These are phyloP conservation scores for Adineta ricciae DNA, from an alignment of 2,888 invertebrate species.

Conservation along the genomic window DNA sequence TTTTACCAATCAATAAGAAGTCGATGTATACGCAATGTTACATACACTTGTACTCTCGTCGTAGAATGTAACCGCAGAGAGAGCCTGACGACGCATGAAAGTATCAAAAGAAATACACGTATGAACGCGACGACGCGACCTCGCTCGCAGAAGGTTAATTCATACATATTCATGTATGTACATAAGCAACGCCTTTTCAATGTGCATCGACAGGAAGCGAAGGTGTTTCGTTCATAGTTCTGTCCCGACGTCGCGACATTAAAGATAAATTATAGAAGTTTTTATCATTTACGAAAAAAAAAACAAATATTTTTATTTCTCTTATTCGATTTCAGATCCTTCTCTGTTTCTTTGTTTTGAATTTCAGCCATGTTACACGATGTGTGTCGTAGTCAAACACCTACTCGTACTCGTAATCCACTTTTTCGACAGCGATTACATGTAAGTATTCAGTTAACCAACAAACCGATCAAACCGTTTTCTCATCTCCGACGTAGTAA, in stretches of 20 bases:
- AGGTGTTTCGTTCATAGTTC: background rate
- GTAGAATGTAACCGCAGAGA: background rate
- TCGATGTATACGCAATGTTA: background rate
- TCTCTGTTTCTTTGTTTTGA: background rate
- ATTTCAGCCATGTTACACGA: constrained; percentile 4
- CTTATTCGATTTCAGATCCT: background rate
- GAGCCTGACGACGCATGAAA: constrained; percentile 13
- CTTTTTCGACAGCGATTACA: background rate
- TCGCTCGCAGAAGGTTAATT: constrained; percentile 2
- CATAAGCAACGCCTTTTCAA: background rate
- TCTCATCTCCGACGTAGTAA: background rate
- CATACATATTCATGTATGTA: background rate
- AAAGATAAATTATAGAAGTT: background rate
- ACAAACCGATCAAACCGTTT: background rate
- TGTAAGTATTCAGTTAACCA: background rate
- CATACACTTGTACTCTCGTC: background rate
- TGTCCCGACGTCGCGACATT: constrained; percentile 9
- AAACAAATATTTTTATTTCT: background rate
- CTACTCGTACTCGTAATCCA: constrained; percentile 3
- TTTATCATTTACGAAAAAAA: background rate
- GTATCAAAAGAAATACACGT: background rate
- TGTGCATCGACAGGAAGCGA: background rate
- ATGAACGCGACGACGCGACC: background rate
- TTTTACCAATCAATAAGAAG: background rate
- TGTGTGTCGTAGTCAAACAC: constrained; percentile 3